A percentile compares a stretch with the other conserved stretches of the same genome.
These are phyloP conservation scores for Sus cebifrons DNA, from an alignment of 2,797 vertebrate genomes.

Conservation along the genomic window DNA sequence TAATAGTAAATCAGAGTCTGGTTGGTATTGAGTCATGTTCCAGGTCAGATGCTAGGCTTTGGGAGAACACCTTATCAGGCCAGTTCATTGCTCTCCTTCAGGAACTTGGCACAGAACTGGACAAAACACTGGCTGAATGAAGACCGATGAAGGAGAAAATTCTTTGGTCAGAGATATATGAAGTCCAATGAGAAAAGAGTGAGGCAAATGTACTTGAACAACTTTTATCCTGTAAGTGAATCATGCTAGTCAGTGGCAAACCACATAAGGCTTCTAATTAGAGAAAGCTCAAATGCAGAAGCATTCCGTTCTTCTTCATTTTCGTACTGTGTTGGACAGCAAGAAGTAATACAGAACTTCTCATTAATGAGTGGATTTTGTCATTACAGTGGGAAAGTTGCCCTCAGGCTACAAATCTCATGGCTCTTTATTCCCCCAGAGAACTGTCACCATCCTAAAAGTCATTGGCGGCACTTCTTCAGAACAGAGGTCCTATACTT, in stretches of 20 bases:
- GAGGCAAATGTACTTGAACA: not conserved
- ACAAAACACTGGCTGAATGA: slow-evolving; percentile 45
- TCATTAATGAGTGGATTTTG: not conserved
- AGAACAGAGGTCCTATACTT: not conserved
- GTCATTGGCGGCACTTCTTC: not conserved
- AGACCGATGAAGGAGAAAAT: not conserved
- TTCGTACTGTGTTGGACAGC: not conserved
- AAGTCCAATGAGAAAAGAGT: not conserved
- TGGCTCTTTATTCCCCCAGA: not conserved
- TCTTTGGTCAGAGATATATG: not conserved
- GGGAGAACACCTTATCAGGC: not conserved
- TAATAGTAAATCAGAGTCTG: not conserved
- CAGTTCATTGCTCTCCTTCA: not conserved
- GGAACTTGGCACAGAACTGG: slow-evolving; percentile 9
- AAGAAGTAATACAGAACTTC: not conserved
- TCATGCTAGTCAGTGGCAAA: not conserved
- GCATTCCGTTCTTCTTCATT: not conserved
- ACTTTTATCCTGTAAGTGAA: not conserved
- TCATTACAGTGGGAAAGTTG: not conserved
- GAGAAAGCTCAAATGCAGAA: slow-evolving; percentile 16
- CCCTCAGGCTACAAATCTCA: not conserved
- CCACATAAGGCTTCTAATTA: slow-evolving; percentile 11
- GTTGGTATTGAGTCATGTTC: not conserved
- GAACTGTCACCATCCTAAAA: not conserved
- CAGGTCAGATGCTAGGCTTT: not conserved